A percentile compares a stretch with the other conserved stretches of the same genome.
Conservation (phyloP, 2,888 invertebrate genomes). For the Stenolophus ochropezus region DNA sequence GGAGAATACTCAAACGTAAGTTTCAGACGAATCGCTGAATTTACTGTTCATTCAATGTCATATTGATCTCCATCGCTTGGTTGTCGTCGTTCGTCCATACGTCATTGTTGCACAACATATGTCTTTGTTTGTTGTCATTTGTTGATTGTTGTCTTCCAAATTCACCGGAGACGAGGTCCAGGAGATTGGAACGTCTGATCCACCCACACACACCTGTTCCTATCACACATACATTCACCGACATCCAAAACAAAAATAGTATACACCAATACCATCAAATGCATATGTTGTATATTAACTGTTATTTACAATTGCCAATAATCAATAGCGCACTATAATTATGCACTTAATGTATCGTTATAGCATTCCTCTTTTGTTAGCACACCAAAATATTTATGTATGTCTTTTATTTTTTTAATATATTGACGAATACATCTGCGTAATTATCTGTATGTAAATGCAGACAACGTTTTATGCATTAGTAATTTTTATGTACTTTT, state of each 20-base stretch:
- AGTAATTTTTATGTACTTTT: background rate
- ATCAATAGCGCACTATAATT: conserved; percentile 10
- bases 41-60: conserved; percentile 22
- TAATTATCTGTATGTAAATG: background rate
- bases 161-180: background rate
- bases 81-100: background rate
- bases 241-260: conserved; percentile 3
- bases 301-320: background rate
- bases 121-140: background rate
- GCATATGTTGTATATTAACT: background rate
- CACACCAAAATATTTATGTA: conserved; percentile 4
- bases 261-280: background rate
- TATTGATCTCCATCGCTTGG: conserved; percentile 35
- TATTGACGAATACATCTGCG: background rate
- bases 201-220: conserved; percentile 17
- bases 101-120: conserved; percentile 37
- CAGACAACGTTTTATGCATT: background rate
- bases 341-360: background rate
- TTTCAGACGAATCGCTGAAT: conserved; percentile 35
- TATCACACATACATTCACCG: background rate
- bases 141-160: background rate
- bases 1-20: conserved; percentile 59
- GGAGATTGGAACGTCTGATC: background rate
- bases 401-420: background rate
- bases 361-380: background rate